Conservation (phyloP, 2,113 vertebrate species). For the Chlamydotis undulata region DNA sequence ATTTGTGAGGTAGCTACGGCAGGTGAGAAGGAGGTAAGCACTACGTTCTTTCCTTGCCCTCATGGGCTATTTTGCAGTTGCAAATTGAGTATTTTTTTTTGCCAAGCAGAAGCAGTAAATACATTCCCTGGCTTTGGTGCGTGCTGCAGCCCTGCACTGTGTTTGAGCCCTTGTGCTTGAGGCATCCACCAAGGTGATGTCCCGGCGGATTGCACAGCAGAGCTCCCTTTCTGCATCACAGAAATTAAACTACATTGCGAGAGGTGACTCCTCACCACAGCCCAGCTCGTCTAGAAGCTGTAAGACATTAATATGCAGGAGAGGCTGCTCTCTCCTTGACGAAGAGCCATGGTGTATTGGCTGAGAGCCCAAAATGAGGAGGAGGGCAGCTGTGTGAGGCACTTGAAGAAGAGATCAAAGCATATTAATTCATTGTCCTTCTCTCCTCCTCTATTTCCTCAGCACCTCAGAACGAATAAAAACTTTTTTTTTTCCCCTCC, state of each 20-base stretch:
- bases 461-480: neutral
- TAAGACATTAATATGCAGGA: neutral
- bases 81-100: neutral
- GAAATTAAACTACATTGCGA: accelerated
- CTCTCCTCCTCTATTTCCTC: neutral
- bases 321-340: neutral
- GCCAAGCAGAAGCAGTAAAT: neutral
- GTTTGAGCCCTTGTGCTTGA: accelerated
- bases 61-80: accelerated
- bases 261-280: neutral
- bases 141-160: neutral
- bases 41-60: neutral
- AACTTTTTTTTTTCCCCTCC: neutral
- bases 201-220: accelerated
- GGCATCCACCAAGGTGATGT: accelerated
- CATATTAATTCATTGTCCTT: neutral
- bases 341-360: neutral
- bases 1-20: accelerated
- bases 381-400: neutral
- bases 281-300: neutral
- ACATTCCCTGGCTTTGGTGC: neutral
- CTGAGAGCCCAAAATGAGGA: neutral
- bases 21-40: neutral
- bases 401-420: conserved; percentile 1
- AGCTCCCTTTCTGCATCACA: neutral